Evolutionary conservation across 2,113 vertebrate species (phyloP).

Genomic region (Nibea albiflora): DNA sequence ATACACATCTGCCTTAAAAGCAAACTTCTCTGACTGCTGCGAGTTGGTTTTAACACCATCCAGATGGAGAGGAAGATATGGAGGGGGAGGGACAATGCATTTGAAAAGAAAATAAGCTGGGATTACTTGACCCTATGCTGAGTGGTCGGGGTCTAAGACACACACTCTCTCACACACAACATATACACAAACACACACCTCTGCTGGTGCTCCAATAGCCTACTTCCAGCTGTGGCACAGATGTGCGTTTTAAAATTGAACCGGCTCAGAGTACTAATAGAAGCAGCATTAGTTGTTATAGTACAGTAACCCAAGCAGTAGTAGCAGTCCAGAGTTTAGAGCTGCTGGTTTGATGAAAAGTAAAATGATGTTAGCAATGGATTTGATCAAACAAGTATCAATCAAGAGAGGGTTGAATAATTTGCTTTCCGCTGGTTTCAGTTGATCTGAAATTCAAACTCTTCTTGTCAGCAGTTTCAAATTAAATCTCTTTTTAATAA

Average conservation of each 20-base stretch:
- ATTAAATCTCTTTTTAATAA: neutral
- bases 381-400: neutral
- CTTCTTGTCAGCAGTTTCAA: neutral
- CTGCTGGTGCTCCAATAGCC: conserved; percentile 5
- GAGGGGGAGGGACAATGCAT: conserved; percentile 30
- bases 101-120: conserved; percentile 51
- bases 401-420: neutral
- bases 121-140: conserved; percentile 54
- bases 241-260: conserved; percentile 65
- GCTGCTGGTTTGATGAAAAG: neutral
- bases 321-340: neutral
- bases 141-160: conserved; percentile 38
- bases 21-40: neutral
- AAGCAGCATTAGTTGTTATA: neutral
- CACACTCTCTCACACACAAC: conserved; percentile 31
- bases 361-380: neutral
- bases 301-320: neutral
- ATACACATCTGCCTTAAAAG: neutral
- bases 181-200: neutral
- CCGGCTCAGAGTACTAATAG: conserved; percentile 10
- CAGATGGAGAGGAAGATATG: conserved; percentile 54
- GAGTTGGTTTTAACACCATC: conserved; percentile 55
- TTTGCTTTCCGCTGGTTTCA: neutral
- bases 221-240: conserved; percentile 76
- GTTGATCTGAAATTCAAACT: neutral